Conservation (phyloP, 2,797 vertebrate species). For the Gadopsis bispinosus region DNA sequence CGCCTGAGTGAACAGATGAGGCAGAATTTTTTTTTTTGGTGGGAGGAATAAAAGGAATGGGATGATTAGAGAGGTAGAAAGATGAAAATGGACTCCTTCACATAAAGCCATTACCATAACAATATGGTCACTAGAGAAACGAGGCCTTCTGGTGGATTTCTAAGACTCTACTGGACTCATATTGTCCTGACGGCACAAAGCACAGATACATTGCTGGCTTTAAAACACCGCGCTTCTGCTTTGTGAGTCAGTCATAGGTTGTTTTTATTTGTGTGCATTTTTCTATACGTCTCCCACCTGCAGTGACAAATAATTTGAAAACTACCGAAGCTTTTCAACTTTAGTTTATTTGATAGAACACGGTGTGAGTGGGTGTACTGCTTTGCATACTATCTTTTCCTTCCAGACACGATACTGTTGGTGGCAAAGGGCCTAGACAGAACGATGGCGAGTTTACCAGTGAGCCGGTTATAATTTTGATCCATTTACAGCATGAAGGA, state of each 20-base stretch:
- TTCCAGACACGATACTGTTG: conserved; percentile 21
- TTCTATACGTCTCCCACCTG: conserved; percentile 31
- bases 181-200: conserved; percentile 35
- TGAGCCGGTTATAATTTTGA: conserved; percentile 46
- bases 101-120: conserved; percentile 69
- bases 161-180: conserved; percentile 33
- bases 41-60: conserved; percentile 45
- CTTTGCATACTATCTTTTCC: conserved; percentile 41
- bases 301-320: conserved; percentile 30
- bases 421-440: conserved; percentile 28
- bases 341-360: conserved; percentile 17
- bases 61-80: conserved; percentile 65
- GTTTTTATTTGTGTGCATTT: conserved; percentile 26
- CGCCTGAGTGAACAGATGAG: conserved; percentile 71
- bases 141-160: conserved; percentile 42
- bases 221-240: neutral
- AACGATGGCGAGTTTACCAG: conserved; percentile 33
- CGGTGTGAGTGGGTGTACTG: conserved; percentile 29
- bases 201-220: conserved; percentile 14
- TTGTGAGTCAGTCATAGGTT: neutral
- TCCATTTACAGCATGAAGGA: conserved; percentile 51
- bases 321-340: conserved; percentile 23
- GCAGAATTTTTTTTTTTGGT: conserved; percentile 28
- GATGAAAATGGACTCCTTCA: conserved; percentile 66
- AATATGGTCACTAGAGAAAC: conserved; percentile 55